phyloP scores from a whole-genome alignment of 2,797 vertebrate genomes.

The Myotis vivesi region DNA sequence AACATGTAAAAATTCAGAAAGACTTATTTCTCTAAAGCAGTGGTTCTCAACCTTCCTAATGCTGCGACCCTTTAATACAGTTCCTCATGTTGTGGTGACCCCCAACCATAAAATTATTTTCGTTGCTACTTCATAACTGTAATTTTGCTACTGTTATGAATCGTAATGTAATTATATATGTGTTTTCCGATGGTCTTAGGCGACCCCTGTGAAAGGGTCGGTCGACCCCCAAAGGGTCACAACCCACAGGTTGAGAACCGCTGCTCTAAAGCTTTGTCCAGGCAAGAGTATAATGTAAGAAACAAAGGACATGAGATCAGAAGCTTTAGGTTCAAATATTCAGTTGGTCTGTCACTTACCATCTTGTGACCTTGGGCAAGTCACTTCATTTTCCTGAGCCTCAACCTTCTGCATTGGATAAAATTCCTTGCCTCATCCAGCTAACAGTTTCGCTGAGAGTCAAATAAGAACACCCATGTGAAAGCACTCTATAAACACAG shows the following conservation, averaged over 20 bases:
- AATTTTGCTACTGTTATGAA: too few species aligned
- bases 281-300: slow-evolving; percentile 28
- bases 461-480: background rate
- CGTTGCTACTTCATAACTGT: too few species aligned
- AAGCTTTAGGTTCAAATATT: background rate
- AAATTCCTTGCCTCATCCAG: background rate
- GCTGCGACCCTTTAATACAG: too few species aligned
- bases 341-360: background rate
- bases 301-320: background rate
- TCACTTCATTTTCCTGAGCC: background rate
- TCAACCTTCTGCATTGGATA: background rate
- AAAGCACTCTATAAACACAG: background rate
- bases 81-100: too few species aligned
- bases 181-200: too few species aligned
- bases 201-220: too few species aligned
- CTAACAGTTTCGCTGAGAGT: slow-evolving; percentile 36
- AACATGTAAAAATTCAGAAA: slow-evolving; percentile 4
- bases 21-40: background rate
- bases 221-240: too few species aligned
- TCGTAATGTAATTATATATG: too few species aligned
- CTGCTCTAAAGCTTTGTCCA: background rate
- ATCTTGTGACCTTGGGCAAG: background rate
- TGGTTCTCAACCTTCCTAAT: too few species aligned
- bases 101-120: too few species aligned
- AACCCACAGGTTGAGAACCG: too few species aligned